These are phyloP conservation scores for Microctonus hyperodae DNA, from an alignment of 2,888 invertebrate genomes.

Conservation along the genomic window DNA sequence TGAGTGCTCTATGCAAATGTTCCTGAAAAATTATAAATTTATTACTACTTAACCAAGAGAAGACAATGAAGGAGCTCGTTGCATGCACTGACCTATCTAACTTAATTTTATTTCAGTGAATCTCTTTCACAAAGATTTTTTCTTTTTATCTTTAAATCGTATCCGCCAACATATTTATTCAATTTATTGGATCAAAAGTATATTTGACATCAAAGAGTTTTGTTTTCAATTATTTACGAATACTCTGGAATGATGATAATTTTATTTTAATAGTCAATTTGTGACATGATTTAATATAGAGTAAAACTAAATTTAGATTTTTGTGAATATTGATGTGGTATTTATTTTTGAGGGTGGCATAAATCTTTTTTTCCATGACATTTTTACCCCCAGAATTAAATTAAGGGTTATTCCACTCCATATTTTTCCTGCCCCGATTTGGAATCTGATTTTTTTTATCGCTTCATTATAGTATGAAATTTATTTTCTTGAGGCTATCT, in stretches of 20 bases:
- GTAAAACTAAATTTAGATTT: neutral
- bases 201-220: neutral
- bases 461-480: slow-evolving; percentile 12
- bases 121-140: neutral
- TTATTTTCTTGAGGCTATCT: neutral
- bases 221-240: neutral
- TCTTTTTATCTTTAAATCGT: neutral
- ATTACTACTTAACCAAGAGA: neutral
- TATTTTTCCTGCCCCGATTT: slow-evolving; percentile 35
- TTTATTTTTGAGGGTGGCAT: neutral
- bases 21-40: slow-evolving; percentile 30
- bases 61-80: slow-evolving; percentile 37
- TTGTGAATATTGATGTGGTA: neutral
- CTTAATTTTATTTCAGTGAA: slow-evolving; percentile 15
- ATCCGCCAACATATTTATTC: too few relatives aligned
- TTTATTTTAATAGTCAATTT: neutral
- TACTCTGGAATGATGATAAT: neutral
- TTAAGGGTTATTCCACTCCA: slow-evolving; percentile 51
- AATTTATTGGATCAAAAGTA: neutral
- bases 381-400: slow-evolving; percentile 48
- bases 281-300: neutral
- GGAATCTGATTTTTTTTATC: slow-evolving; percentile 2
- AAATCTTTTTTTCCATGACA: slow-evolving; percentile 32
- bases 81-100: slow-evolving; percentile 37
- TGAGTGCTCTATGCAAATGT: slow-evolving; percentile 36